Base-by-base conservation (phyloP, 2,113 vertebrate genomes). In the Semnornis frantzii region DNA sequence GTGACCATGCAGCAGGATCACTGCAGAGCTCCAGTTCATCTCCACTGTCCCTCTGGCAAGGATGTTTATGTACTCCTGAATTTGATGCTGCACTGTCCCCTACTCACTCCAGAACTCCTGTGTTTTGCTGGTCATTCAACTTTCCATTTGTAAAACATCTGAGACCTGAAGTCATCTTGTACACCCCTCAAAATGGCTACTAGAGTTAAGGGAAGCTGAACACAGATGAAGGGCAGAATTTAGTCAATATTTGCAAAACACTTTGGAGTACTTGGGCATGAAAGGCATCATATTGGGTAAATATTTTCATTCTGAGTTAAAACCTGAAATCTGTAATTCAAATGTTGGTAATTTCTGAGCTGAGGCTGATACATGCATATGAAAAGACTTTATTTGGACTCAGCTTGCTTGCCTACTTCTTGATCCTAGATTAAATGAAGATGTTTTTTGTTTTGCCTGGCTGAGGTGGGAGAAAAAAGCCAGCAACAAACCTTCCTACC, bases 221-320 rank as follows among this genome's bases (percentile, higher is more conserved):
- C 52, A 63, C 37, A 68, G 55, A 33, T 73, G 82, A 80, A 82
- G 63, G 63, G 34, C 50, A 92, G 64, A 91, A 93, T 93, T 93
- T 60, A 66, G 72, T 87, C 72, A 93, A 68, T 96, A 91, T 94
- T 96, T 92, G 48, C 69, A 85, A 87, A 91, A 60, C 60, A 87
- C 60, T 95, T 89, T 34, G 68, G 64, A 75, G 37, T 93, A 77
- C 64, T 89, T 92, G 79, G 57, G 64, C 60, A 74, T 94, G 84
- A 92, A 95, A 89, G 78, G 27, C 74, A 62, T 88, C 18, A 27
- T 66, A 80, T 68, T 87, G 71, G 20, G 60, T 94, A 87, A 96
- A 92, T 89, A 95, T 70, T 88, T 96, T 91, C 25, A 74, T 66
- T 85, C 46, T 37, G 28, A 58, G 25, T 87, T 91, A 87, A 94